Conservation (phyloP, 2,113 vertebrate genomes). For the Calypte anna region DNA sequence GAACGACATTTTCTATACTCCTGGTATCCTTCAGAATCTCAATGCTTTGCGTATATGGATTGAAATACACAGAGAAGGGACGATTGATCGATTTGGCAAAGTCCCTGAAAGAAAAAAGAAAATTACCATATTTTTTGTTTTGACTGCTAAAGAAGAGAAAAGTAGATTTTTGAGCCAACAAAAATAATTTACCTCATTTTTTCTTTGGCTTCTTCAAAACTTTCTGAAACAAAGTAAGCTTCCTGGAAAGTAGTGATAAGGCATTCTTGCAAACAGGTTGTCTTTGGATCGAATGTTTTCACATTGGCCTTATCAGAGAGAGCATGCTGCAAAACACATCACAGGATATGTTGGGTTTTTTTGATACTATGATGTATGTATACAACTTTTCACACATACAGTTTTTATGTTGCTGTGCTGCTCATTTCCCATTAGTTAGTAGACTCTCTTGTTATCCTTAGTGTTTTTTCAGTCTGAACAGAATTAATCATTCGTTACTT, state of each 20-base stretch:
- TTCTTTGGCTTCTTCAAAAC: slow-evolving; percentile 98
- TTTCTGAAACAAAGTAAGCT: slow-evolving; percentile 95
- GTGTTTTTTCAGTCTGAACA: not conserved
- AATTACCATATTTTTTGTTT: not conserved
- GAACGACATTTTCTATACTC: slow-evolving; percentile 94
- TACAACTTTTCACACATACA: not conserved
- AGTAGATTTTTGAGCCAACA: slow-evolving; percentile 22
- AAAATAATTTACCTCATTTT: slow-evolving; percentile 91
- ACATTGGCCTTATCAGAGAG: slow-evolving; percentile 91
- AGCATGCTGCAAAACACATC: slow-evolving; percentile 86
- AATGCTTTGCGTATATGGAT: slow-evolving; percentile 95
- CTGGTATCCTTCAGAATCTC: slow-evolving; percentile 95
- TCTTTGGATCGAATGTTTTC: slow-evolving; percentile 93
- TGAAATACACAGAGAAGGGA: slow-evolving; percentile 97
- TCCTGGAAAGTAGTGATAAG: slow-evolving; percentile 98
- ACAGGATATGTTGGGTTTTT: slow-evolving; percentile 13
- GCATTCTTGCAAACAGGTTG: slow-evolving; percentile 93
- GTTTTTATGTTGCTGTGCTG: not conserved
- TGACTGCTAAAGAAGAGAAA: not conserved
- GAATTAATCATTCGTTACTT: not conserved
- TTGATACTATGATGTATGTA: not conserved
- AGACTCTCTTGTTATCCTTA: not conserved
- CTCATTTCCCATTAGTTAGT: not conserved
- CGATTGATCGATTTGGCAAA: slow-evolving; percentile 95
- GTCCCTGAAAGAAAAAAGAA: slow-evolving; percentile 82